Evolutionary conservation across 1,140 invertebrate species (phyloP), one percentile per base, ranked within the genome.

Genomic region (Drosophila sulfurigaster): DNA sequence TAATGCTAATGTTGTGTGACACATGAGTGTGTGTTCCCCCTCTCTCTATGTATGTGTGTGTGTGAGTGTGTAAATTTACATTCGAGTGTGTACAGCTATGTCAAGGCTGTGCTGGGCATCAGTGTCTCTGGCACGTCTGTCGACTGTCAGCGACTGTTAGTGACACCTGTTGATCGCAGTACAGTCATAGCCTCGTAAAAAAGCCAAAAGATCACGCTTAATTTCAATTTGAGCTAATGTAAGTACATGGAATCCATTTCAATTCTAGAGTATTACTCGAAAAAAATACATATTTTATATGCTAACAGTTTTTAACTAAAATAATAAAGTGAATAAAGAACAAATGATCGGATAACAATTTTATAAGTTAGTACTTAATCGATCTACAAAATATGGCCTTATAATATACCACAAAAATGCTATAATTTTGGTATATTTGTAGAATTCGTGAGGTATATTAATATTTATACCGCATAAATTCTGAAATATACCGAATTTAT

Each of bases 21-120:
- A 60, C 38, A n/a, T 35, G 43, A 10, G 38, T 67, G 38, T 41
- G 43, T 41, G 25, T 15, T 1, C 15, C 6, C 32, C 20, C 20
- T 25, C 20, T 25, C 20, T 25, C 6, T 38, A 11, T 6, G 30
- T 10, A 8, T 8, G 35, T 38, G 16, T 60, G 58, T 32, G 59
- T 20, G 1, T 74, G 28, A 51, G 43, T 38, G 85, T 74, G 68
- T 69, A 69, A 64, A 69, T 69, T 52, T 60, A n/a, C 51, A 56
- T 54, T 32, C 38, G 48, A 25, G 49, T 66, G 15, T 66, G 35
- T 32, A 25, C 20, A 30, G 38, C 10, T 54, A 25, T 58, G 11
- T 67, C 82, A 87, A 88, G 82, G 83, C 82, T 80, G 62, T 16
- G 16, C 43, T n/a, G 30, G 56, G 56, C 64, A 41, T 32, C 56